Percentiles rank a stretch among this genome's conserved stretches.
These are phyloP conservation scores for Tetrapedia diversipes DNA, from an alignment of 2,888 invertebrate species.

Conservation along the genomic window DNA sequence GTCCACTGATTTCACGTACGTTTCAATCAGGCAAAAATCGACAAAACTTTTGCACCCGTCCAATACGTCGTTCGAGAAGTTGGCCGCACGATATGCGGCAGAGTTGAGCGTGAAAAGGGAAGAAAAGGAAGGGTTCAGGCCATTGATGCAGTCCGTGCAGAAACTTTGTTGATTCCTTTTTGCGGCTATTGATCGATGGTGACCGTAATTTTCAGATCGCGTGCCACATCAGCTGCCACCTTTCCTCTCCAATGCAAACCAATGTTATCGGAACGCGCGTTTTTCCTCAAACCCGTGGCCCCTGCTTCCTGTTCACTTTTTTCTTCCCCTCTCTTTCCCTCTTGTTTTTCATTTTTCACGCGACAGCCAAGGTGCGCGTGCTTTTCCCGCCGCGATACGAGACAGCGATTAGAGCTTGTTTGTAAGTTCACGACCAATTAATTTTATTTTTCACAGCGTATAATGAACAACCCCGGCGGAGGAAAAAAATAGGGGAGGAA, in stretches of 20 bases:
- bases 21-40: too few species aligned
- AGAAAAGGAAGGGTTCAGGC: constrained; percentile 35
- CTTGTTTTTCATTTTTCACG: constrained; percentile 34
- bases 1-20: too few species aligned
- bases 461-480: background rate
- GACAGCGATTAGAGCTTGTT: constrained; percentile 50
- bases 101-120: background rate
- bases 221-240: constrained; percentile 67
- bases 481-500: background rate
- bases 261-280: constrained; percentile 61
- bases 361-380: constrained; percentile 14
- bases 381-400: constrained; percentile 18
- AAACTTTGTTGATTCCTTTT: constrained; percentile 62
- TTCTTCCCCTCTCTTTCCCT: constrained; percentile 13
- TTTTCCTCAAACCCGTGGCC: constrained; percentile 61
- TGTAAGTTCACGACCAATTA: constrained; percentile 41
- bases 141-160: constrained; percentile 63
- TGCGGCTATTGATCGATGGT: constrained; percentile 66
- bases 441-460: constrained; percentile 26
- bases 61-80: background rate
- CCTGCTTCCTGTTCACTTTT: background rate
- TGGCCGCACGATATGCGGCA: constrained; percentile 3
- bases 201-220: constrained; percentile 71
- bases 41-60: too few species aligned
- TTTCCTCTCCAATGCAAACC: constrained; percentile 62